Evolutionary conservation across 1,140 invertebrate genomes (phyloP).

Genomic region (Pachyrhynchus sulphureomaculatus): DNA sequence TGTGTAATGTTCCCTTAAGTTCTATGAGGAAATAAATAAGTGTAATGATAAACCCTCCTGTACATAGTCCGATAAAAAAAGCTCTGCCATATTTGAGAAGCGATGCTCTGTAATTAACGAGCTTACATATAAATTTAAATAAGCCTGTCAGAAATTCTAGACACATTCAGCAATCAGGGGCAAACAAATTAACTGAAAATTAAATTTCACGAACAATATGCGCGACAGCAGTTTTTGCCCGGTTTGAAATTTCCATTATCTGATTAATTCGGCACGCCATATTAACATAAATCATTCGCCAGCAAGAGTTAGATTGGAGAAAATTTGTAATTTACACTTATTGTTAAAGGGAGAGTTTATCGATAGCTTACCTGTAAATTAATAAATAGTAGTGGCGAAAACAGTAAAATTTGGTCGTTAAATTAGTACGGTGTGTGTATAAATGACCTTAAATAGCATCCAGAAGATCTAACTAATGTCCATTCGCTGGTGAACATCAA

Average conservation of each 20-base stretch:
- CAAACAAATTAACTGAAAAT: slow-evolving; percentile 21
- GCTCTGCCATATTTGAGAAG: too few species aligned
- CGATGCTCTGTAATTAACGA: not conserved
- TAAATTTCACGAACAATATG: slow-evolving; percentile 20
- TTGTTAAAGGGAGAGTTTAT: not conserved
- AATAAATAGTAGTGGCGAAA: too few species aligned
- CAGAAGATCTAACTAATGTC: too few species aligned
- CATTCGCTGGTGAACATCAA: too few species aligned
- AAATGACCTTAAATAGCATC: too few species aligned
- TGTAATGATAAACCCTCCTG: too few species aligned
- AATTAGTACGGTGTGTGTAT: too few species aligned
- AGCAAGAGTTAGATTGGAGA: slow-evolving; percentile 9
- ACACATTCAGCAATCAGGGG: slow-evolving; percentile 5
- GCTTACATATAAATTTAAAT: not conserved
- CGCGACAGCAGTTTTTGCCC: slow-evolving; percentile 14
- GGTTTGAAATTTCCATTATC: slow-evolving; percentile 22
- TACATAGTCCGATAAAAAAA: too few species aligned
- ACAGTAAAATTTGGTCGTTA: too few species aligned
- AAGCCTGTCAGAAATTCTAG: slow-evolving; percentile 9
- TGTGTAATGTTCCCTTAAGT: too few species aligned
- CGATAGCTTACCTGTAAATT: too few species aligned
- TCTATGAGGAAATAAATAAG: too few species aligned
- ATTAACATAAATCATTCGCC: slow-evolving; percentile 22
- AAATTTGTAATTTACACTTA: slow-evolving; percentile 22
- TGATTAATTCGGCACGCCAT: slow-evolving; percentile 21